Evolutionary conservation across 2,113 vertebrate species (phyloP).

Genomic region (Heterotilapia buettikoferi): DNA sequence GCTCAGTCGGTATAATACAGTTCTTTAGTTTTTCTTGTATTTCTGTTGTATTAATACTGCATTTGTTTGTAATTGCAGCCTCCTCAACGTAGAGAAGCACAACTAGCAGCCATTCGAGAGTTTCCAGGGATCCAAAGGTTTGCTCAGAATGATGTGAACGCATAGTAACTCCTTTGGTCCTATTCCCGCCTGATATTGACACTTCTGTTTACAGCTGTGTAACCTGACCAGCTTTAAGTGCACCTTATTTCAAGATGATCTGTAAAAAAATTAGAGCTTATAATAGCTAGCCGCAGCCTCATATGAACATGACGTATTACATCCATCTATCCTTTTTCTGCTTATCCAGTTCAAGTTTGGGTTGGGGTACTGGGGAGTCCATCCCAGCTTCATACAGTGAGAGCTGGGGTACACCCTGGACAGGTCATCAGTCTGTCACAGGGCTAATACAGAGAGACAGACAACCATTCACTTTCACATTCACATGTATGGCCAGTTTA

Average conservation of each 20-base stretch:
- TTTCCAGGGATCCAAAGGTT: conserved; percentile 15
- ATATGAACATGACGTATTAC: background rate
- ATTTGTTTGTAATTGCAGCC: background rate
- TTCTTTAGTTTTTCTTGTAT: background rate
- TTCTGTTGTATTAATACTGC: background rate
- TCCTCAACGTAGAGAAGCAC: conserved; percentile 40
- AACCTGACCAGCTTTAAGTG: background rate
- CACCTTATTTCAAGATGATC: background rate
- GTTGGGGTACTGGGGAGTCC: background rate
- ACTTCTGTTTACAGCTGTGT: background rate
- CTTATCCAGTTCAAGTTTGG: background rate
- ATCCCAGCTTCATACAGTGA: background rate
- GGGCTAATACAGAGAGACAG: background rate
- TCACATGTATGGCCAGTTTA: background rate
- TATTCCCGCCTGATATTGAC: background rate
- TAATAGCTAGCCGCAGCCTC: background rate
- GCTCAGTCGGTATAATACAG: background rate
- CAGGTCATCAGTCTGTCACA: background rate
- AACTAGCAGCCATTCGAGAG: background rate
- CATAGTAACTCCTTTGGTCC: background rate
- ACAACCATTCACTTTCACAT: background rate
- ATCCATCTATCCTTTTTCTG: background rate
- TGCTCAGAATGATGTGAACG: background rate
- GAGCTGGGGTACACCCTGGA: background rate
- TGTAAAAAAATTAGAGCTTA: background rate